Evolutionary conservation across 2,797 vertebrate genomes (phyloP).

Genomic region (Mus caroli): DNA sequence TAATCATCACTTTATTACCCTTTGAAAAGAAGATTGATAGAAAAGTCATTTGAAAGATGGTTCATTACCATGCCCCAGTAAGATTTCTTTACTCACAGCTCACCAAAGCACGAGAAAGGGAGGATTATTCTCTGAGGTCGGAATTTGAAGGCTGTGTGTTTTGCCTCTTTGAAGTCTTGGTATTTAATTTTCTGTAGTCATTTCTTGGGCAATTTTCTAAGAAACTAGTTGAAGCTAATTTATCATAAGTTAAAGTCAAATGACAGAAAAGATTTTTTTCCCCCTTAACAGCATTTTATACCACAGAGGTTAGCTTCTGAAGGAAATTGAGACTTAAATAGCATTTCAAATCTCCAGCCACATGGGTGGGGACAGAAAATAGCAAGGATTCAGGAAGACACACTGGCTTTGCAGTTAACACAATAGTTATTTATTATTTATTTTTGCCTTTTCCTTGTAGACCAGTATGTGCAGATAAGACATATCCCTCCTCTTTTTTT

Average conservation of each 20-base stretch:
- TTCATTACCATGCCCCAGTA: conserved; percentile 80
- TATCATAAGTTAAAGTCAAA: conserved; percentile 86
- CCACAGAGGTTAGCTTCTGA: conserved; percentile 84
- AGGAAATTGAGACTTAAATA: conserved; percentile 85
- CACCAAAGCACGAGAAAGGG: conserved; percentile 81
- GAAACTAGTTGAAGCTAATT: conserved; percentile 86
- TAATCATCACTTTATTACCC: conserved; percentile 84
- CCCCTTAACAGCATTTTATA: conserved; percentile 81
- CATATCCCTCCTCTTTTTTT: background rate
- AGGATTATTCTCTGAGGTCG: conserved; percentile 85
- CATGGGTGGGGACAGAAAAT: conserved; percentile 71
- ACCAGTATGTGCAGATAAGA: conserved; percentile 65
- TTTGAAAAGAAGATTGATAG: conserved; percentile 85
- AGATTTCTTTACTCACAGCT: conserved; percentile 81
- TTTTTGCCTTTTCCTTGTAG: conserved; percentile 75
- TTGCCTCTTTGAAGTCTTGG: conserved; percentile 85
- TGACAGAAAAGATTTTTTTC: conserved; percentile 80
- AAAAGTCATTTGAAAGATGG: conserved; percentile 84
- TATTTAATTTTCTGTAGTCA: conserved; percentile 86
- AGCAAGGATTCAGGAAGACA: conserved; percentile 73
- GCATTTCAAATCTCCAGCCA: conserved; percentile 81
- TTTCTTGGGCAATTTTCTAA: conserved; percentile 86
- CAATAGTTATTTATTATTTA: conserved; percentile 46
- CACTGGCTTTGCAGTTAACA: conserved; percentile 69
- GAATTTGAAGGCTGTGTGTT: conserved; percentile 85